Evolutionary conservation across 2,888 invertebrate species (phyloP).

Genomic region (Folsomia manolachei): DNA sequence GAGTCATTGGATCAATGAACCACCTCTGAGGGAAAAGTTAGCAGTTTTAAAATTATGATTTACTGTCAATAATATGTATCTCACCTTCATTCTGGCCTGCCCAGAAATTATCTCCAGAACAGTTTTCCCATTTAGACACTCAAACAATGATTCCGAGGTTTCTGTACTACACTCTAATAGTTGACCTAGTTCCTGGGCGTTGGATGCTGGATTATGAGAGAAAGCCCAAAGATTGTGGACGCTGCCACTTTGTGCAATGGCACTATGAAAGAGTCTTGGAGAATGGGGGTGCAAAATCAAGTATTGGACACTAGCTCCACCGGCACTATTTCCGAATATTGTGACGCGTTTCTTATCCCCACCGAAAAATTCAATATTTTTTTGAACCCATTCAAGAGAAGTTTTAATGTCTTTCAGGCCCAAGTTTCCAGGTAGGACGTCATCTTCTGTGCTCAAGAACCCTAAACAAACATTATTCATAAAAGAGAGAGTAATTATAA

Average conservation of each 20-base stretch:
- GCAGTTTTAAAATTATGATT: constrained; percentile 15
- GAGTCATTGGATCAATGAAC: neutral
- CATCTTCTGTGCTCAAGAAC: constrained; percentile 29
- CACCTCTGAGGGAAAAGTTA: constrained; percentile 6
- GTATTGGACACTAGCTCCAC: constrained; percentile 32
- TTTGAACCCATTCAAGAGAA: constrained; percentile 22
- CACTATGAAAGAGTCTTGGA: constrained; percentile 32
- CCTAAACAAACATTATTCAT: constrained; percentile 17
- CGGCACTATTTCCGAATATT: constrained; percentile 26
- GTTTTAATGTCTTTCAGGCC: constrained; percentile 25
- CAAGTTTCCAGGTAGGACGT: constrained; percentile 26
- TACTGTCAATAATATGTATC: constrained; percentile 22
- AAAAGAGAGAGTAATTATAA: neutral
- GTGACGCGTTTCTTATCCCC: constrained; percentile 31
- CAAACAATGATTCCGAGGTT: constrained; percentile 26
- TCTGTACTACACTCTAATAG: constrained; percentile 28
- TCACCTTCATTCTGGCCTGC: constrained; percentile 13
- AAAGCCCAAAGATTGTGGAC: constrained; percentile 19
- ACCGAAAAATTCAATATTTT: constrained; percentile 29
- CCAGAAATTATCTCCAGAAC: constrained; percentile 25
- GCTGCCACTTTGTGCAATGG: constrained; percentile 29
- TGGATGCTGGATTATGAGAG: constrained; percentile 11
- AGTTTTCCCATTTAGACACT: constrained; percentile 33
- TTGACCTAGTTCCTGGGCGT: constrained; percentile 21
- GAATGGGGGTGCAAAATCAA: constrained; percentile 32